Evolutionary conservation across 2,888 invertebrate species (phyloP), one percentile per base, ranked within the genome.

Genomic region (Plemyria rubiginata): DNA sequence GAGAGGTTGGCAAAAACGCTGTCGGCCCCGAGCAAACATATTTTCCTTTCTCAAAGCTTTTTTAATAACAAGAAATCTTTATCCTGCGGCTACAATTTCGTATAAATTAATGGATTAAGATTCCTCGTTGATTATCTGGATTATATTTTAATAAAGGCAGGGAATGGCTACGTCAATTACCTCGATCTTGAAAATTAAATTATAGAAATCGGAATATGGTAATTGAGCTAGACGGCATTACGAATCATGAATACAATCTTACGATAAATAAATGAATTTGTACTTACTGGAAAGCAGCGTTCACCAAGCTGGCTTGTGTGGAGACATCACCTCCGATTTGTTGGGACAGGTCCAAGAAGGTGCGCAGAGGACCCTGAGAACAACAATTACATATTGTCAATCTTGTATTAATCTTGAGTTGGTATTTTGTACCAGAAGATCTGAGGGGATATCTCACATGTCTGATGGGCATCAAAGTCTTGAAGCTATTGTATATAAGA

Each of bases 241-340:
- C 11, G 11, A 9, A 8, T 16, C 15, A 13, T 16, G 43, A 45
- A 45, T 9, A 45, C 11, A 4, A 11, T 16, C 2, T 45, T 16
- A n/a, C n/a, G n/a, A 22, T 22, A 22, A 22, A 22, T 22, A 22
- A 22, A 22, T 2, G 22, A 16, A 45, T 2, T 9, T 4, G 4
- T 16, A 93, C 95, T 94, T 83, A 96, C 96, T 96, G 94, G 85
- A 99, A 98, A 40, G 97, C 98, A 66, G 94, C 94, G 74, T 96
- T 94, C 52, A 98, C 98, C 71, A 97, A 93, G 65, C 94, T 94
- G 62, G 97, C 96, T 82, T 98, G 97, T 65, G 95, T 91, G 57
- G 96, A 96, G 49, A 97, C 96, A 93, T 97, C 97, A 22, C 96
- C 97, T 46, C 97, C 97, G 72, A 99, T 97, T 88, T 96, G 94